These are phyloP conservation scores for Piezodorus guildinii DNA, from an alignment of 1,140 invertebrate species.

Conservation along the genomic window DNA sequence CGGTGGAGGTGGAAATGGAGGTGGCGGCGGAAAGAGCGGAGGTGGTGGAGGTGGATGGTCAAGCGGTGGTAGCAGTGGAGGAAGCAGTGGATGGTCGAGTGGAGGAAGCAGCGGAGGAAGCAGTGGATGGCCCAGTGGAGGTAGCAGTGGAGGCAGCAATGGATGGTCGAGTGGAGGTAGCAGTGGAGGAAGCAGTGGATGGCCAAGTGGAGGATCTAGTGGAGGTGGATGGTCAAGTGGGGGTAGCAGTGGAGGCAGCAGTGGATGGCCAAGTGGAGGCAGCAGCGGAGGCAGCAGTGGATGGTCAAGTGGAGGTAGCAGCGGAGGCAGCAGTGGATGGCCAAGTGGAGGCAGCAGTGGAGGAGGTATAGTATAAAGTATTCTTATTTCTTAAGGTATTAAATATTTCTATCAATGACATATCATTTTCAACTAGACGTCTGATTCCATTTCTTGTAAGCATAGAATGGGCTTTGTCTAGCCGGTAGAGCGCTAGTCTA, in stretches of 20 bases:
- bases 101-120: neutral
- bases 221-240: neutral
- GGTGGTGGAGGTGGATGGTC: neutral
- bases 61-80: neutral
- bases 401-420: no score
- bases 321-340: no score
- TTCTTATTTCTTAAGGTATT: no score
- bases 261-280: neutral
- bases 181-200: neutral
- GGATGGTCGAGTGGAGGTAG: neutral
- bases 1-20: slow-evolving; percentile 1
- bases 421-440: no score
- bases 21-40: neutral
- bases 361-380: no score
- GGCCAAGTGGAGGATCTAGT: neutral
- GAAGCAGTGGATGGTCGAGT: slow-evolving; percentile 2
- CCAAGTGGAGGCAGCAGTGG: no score
- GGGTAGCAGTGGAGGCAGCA: neutral
- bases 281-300: neutral
- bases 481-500: no score
- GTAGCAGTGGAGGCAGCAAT: neutral
- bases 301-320: neutral
- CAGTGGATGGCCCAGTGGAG: neutral
- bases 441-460: no score
- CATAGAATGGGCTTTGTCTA: no score